These are phyloP conservation scores for Gymnorhina tibicen DNA, from an alignment of 2,113 vertebrate species.

Conservation along the genomic window DNA sequence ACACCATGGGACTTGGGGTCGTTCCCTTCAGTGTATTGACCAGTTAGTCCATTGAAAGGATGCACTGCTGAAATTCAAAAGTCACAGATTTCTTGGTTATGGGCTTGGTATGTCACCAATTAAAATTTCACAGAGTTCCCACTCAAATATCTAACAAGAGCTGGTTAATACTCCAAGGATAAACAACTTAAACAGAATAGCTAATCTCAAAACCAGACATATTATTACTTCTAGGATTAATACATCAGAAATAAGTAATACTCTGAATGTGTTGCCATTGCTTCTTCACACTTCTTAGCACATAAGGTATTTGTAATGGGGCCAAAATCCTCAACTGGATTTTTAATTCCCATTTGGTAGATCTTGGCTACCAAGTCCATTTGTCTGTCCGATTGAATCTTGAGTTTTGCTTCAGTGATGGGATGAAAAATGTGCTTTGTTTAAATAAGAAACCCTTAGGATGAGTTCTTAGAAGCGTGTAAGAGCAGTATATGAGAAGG, in stretches of 20 bases:
- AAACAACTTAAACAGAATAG: not conserved
- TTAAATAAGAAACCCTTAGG: not conserved
- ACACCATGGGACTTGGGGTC: not conserved
- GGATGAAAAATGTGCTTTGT: not conserved
- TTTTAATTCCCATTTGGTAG: not conserved
- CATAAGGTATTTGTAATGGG: not conserved
- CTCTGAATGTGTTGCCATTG: not conserved
- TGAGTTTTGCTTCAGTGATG: not conserved
- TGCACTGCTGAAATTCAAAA: not conserved
- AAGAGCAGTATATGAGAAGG: not conserved
- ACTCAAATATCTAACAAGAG: not conserved
- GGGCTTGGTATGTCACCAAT: not conserved
- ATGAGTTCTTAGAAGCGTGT: not conserved
- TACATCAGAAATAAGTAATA: not conserved
- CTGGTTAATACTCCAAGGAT: not conserved
- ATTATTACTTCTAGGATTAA: not conserved
- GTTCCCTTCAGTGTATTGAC: not conserved
- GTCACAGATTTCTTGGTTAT: not conserved
- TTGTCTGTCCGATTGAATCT: not conserved
- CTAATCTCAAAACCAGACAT: not conserved
- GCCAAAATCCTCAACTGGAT: not conserved
- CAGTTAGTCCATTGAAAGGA: not conserved
- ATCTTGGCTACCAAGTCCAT: not conserved
- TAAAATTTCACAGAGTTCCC: not conserved
- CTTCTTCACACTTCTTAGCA: not conserved